Base-by-base conservation (phyloP, 1,140 invertebrate species). In the Luehdorfia chinensis region DNA sequence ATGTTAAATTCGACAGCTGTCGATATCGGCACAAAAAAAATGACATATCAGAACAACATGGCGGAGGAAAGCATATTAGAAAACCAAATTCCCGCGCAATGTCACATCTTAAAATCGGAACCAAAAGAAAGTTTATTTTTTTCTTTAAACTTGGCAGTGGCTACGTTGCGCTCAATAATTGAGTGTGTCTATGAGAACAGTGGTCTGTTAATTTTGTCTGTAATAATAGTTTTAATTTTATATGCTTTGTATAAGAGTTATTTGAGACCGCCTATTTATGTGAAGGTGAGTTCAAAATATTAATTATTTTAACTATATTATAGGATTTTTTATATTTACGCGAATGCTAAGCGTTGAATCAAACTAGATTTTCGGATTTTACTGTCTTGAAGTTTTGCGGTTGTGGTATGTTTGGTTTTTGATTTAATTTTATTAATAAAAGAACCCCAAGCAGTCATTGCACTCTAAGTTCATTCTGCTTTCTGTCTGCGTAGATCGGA, bases 281-380 rank as follows among this genome's bases (percentile, higher is more conserved):
- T 49, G 21, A 75, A 65, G 66, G 73, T 79, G 19, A 69, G 66
- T 43, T n/a, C n/a, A n/a, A n/a, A n/a, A n/a, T n/a, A n/a, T n/a
- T n/a, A n/a, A n/a, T n/a, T n/a, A n/a, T n/a, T n/a, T n/a, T n/a
- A n/a, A n/a, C n/a, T n/a, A n/a, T n/a, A n/a, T n/a, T n/a, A n/a
- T n/a, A n/a, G n/a, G n/a, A n/a, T n/a, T n/a, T n/a, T n/a, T n/a
- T n/a, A n/a, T n/a, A n/a, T n/a, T n/a, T n/a, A n/a, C n/a, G n/a
- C n/a, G n/a, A n/a, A n/a, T n/a, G n/a, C n/a, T n/a, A n/a, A n/a
- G n/a, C n/a, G n/a, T n/a, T n/a, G n/a, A n/a, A n/a, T n/a, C n/a
- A n/a, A n/a, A n/a, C n/a, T n/a, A n/a, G n/a, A n/a, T n/a, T n/a
- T n/a, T n/a, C n/a, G n/a, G n/a, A n/a, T n/a, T n/a, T n/a, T n/a